Evolutionary conservation across 37 sponge, comb jelly and placozoan genomes (phyloP), one percentile per base, ranked within the genome.

Genomic region (Cladorhizidae sp.): DNA sequence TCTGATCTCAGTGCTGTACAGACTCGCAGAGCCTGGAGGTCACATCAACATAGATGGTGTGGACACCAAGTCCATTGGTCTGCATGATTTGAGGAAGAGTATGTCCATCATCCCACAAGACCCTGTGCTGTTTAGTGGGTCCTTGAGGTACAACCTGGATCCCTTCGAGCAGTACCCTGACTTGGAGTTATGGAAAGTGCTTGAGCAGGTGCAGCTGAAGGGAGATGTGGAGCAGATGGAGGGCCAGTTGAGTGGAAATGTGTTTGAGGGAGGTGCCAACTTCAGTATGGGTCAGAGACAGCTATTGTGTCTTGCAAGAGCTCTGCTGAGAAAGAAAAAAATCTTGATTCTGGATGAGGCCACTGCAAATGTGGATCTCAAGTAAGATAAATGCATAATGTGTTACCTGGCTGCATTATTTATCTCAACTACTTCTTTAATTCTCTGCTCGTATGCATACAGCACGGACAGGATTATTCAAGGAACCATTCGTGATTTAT

Each of bases 61-160:
- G 36, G 67, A 90, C 39, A 82, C 70, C 54, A 78, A 84, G 54
- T 79, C 83, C 39, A 75, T 96, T 68, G 93, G 93, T 32, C 87
- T 96, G 2, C 93, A 93, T 67, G 88, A 90, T 49, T 71, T 96
- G 38, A 40, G 97, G 33, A 67, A 75, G 80, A 81, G 78, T 51
- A 90, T 96, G 55, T 88, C 91, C 77, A 93, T 93, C 64, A 96
- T 96, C 52, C 97, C 97, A 20, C 58, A 93, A 85, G 97, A 96
- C 73, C 94, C 94, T 23, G 88, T 96, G 25, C 85, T 96, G 58
- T 96, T 93, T 86, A 93, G 88, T 83, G 97, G 93, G 22, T 80
- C 89, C n/a, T 86, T 96, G 64, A 59, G 94, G 35, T 86, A 92
- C 61, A 96, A 96, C 87, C 72, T 96, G 75, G 97, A 96, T 70